These are phyloP conservation scores for Crotalus horridus DNA, from an alignment of 2,113 vertebrate genomes.

Conservation along the genomic window DNA sequence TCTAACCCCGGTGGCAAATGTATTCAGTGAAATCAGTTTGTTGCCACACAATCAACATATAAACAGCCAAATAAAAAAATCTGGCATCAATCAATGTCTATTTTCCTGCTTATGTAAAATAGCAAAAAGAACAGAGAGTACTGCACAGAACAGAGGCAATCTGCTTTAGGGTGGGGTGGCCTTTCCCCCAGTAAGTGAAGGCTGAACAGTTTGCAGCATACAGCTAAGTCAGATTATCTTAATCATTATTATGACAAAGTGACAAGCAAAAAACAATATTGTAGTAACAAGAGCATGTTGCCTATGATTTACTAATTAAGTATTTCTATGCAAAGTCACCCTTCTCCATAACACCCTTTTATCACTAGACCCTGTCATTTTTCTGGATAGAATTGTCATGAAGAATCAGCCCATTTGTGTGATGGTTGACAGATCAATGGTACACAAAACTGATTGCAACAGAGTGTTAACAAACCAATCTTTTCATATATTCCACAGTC, in stretches of 20 bases:
- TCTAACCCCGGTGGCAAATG: fast-evolving
- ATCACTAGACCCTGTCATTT: not conserved
- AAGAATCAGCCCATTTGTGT: not conserved
- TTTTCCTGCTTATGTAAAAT: slow-evolving; percentile 15
- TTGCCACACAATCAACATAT: not conserved
- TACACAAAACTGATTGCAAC: not conserved
- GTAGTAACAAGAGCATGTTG: not conserved
- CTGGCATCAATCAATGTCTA: not conserved
- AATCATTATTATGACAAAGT: slow-evolving; percentile 15
- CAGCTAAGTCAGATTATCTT: not conserved
- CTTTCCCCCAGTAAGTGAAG: not conserved
- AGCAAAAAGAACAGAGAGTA: slow-evolving; percentile 12
- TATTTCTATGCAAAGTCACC: not conserved
- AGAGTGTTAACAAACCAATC: not conserved
- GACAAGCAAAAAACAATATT: slow-evolving; percentile 6
- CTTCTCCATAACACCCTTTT: not conserved
- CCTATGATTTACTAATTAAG: slow-evolving; percentile 7
- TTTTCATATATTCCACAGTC: not conserved
- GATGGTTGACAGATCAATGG: not conserved
- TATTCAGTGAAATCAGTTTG: not conserved
- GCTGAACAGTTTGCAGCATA: slow-evolving; percentile 3
- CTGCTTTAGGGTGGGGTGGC: slow-evolving; percentile 5
- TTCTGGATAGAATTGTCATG: not conserved
- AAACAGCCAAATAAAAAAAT: slow-evolving; percentile 26
- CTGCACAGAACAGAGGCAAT: slow-evolving; percentile 8